Evolutionary conservation across 1,140 invertebrate genomes (phyloP).

Genomic region (Cylas formicarius): DNA sequence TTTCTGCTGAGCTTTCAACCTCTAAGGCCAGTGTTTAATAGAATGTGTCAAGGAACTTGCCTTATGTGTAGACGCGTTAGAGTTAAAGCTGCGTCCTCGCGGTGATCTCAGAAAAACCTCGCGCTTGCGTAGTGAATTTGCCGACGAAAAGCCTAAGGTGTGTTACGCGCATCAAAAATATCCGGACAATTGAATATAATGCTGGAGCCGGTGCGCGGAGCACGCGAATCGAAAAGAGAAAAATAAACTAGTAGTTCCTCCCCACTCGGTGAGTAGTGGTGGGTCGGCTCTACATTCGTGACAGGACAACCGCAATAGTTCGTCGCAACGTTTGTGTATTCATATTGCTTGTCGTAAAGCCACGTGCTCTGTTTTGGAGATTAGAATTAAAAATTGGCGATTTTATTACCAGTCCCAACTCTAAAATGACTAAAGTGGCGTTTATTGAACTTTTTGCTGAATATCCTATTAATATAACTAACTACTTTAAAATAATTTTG

Average conservation of each 20-base stretch:
- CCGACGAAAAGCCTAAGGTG: slow-evolving; percentile 3
- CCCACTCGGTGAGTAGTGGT: slow-evolving; percentile 2
- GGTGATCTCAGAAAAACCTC: not conserved
- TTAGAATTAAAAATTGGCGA: too few relatives aligned
- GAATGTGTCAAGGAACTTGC: slow-evolving; percentile 1
- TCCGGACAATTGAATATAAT: not conserved
- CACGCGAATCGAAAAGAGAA: slow-evolving; percentile 1
- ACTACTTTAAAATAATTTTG: too few relatives aligned
- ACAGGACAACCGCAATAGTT: not conserved
- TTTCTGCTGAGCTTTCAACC: slow-evolving; percentile 1
- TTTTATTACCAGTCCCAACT: too few relatives aligned
- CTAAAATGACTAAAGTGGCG: too few relatives aligned
- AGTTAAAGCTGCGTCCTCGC: not conserved
- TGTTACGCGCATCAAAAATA: slow-evolving; percentile 2
- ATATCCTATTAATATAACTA: too few relatives aligned
- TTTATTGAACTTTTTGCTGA: too few relatives aligned
- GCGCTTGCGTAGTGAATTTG: not conserved
- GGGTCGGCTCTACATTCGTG: slow-evolving; percentile 5
- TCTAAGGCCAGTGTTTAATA: slow-evolving; percentile 1
- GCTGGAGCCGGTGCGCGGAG: slow-evolving; percentile 3
- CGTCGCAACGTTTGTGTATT: too few relatives aligned
- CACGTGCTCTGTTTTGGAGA: too few relatives aligned
- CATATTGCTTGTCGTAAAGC: too few relatives aligned
- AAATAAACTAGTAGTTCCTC: slow-evolving; percentile 5
- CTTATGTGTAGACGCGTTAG: not conserved